A percentile compares a stretch with the other conserved stretches of the same genome.
Evolutionary conservation across 1,140 invertebrate genomes (phyloP).

Genomic region (Euwallacea similis): DNA sequence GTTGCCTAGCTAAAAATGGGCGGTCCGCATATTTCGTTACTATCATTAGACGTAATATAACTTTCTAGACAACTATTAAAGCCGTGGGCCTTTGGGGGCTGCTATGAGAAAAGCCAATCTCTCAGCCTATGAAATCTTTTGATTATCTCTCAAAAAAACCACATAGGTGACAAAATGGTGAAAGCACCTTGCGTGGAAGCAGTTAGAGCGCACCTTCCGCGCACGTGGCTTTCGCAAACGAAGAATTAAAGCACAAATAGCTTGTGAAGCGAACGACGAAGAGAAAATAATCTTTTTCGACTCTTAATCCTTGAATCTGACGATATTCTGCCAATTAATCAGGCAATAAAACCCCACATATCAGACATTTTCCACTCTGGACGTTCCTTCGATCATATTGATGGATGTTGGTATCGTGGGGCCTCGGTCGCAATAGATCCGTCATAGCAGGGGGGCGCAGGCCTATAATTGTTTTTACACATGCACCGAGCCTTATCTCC

Average conservation of each 20-base stretch:
- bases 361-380: background rate
- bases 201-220: background rate
- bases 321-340: too few relatives aligned
- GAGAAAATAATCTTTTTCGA: too few relatives aligned
- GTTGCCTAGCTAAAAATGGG: background rate
- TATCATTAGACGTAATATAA: background rate
- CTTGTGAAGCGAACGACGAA: too few relatives aligned
- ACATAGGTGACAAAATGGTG: too few relatives aligned
- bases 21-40: conserved; percentile 3
- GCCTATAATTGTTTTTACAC: conserved; percentile 46
- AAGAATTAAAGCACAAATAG: background rate
- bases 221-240: background rate
- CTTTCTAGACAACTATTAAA: too few relatives aligned
- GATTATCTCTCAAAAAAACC: too few relatives aligned
- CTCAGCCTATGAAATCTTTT: too few relatives aligned
- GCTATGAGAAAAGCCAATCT: too few relatives aligned
- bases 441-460: conserved; percentile 14
- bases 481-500: conserved; percentile 44
- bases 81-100: too few relatives aligned
- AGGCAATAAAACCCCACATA: too few relatives aligned
- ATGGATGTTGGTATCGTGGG: conserved; percentile 16
- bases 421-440: conserved; percentile 12
- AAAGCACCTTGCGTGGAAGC: background rate
- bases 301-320: too few relatives aligned
- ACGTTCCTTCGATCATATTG: conserved; percentile 42